A percentile compares a stretch with the other conserved stretches of the same genome.
phyloP scores from a whole-genome alignment of 37 sponge, comb jelly and placozoan species.

The Agelas oroides region DNA sequence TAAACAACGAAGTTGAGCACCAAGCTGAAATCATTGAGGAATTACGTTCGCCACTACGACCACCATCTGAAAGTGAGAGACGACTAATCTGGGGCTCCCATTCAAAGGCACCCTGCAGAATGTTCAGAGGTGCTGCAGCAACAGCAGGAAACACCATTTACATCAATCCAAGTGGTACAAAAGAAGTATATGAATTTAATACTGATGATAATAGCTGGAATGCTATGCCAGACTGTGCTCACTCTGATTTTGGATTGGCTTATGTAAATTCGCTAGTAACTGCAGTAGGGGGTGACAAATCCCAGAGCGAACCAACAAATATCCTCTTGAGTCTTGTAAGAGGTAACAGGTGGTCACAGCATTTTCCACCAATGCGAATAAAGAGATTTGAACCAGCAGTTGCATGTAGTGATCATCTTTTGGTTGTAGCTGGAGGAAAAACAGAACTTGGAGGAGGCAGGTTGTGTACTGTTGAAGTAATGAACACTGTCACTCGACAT shows the following conservation, averaged over 20 bases:
- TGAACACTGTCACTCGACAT: too few species aligned
- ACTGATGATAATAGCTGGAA: neutral
- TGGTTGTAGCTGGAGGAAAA: conserved; percentile 8
- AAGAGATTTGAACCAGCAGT: neutral
- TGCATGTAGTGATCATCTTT: too few species aligned
- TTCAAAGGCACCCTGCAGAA: neutral
- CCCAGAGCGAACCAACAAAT: neutral
- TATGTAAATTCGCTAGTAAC: neutral
- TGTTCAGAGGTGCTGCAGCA: neutral
- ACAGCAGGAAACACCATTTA: neutral
- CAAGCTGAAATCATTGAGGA: neutral
- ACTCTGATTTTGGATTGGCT: neutral
- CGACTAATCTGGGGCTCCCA: neutral
- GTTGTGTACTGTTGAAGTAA: too few species aligned
- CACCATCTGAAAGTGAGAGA: too few species aligned
- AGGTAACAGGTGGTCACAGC: neutral
- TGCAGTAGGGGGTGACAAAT: conserved; percentile 1
- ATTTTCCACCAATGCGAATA: conserved; percentile 10
- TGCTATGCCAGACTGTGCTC: neutral
- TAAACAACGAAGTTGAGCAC: neutral
- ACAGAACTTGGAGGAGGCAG: neutral
- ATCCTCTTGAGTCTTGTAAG: too few species aligned
- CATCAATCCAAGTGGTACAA: neutral
- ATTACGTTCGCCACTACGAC: too few species aligned
- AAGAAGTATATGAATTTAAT: neutral